A percentile compares a stretch with the other conserved stretches of the same genome.
phyloP scores from a whole-genome alignment of 2,888 invertebrate genomes.

The Papilio protenor region DNA sequence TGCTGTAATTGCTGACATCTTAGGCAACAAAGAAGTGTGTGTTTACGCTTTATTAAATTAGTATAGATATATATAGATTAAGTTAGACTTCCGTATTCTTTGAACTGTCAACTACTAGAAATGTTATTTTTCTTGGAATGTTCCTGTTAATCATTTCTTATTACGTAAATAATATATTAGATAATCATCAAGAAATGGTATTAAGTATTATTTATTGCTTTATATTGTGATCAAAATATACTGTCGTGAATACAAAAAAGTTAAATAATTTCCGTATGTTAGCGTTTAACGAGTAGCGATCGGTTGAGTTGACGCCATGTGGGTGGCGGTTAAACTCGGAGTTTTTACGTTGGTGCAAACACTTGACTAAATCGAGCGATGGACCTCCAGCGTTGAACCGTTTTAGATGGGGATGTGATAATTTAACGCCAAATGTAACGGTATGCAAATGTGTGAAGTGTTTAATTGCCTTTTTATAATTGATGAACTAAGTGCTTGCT shows the following conservation, averaged over 20 bases:
- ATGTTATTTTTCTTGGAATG: neutral
- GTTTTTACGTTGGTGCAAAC: conserved; percentile 64
- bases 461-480: neutral
- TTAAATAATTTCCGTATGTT: neutral
- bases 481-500: neutral
- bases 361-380: conserved; percentile 62
- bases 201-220: neutral
- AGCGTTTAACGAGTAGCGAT: conserved; percentile 16
- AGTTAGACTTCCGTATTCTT: conserved; percentile 11
- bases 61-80: too few relatives aligned
- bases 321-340: conserved; percentile 66
- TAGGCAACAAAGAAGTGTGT: too few relatives aligned
- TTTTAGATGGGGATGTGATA: conserved; percentile 33
- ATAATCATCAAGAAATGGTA: neutral
- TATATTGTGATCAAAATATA: conserved; percentile 10
- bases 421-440: conserved; percentile 5
- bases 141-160: neutral
- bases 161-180: neutral
- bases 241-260: neutral
- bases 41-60: too few relatives aligned
- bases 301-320: conserved; percentile 55
- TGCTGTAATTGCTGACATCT: too few relatives aligned
- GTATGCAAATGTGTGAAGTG: conserved; percentile 3
- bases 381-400: conserved; percentile 72
- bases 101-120: neutral